Evolutionary conservation across 2,888 invertebrate genomes (phyloP), one percentile per base, ranked within the genome.

Genomic region (Hipparchia semele): DNA sequence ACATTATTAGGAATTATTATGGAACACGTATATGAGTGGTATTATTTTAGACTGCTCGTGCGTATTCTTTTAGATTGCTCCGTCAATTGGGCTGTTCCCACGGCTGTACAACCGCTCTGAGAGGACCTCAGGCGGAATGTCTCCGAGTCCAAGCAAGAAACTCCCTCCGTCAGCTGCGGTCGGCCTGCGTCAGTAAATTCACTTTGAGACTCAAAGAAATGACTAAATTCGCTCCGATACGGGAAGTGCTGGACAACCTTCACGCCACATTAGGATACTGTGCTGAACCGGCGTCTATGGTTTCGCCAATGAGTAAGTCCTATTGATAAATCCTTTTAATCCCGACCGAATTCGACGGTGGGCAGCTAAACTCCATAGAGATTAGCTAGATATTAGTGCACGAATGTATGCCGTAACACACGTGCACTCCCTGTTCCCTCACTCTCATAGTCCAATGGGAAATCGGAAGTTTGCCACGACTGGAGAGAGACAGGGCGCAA

Each of bases 201-300:
- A 94, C 95, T 6, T 83, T 87, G 0, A 93, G 95, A n/a, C 83
- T 95, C 49, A 94, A 96, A 73, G 96, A 97, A 77, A 97, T 98
- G 94, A 96, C 99, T 0, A 96, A 96, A 78, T 95, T 95, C 2
- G 96, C 97, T 49, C 96, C 97, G 0, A 94, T 99, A 51, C 94
- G 96, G 23, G 98, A 98, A 77, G 95, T 99, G 8, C 91, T 99
- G 71, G 99, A 99, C 83, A 97, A 99, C 83, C 96, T 99, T 76
- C 99, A 99, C 87, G 96, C 99, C 0, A 98, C 99, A 80, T 96
- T 99, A 68, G 99, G 99, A 6, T 99, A 98, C 89, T 99, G 99
- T 72, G 96, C 98, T 56, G 99, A 99, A 88, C 98, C 98, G 10
- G 96, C 96, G 77, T 96, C 97, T 8, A 92, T 98, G 80, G 94